These are phyloP conservation scores for Remorina albescens DNA, from an alignment of 2,797 vertebrate genomes.

Conservation along the genomic window DNA sequence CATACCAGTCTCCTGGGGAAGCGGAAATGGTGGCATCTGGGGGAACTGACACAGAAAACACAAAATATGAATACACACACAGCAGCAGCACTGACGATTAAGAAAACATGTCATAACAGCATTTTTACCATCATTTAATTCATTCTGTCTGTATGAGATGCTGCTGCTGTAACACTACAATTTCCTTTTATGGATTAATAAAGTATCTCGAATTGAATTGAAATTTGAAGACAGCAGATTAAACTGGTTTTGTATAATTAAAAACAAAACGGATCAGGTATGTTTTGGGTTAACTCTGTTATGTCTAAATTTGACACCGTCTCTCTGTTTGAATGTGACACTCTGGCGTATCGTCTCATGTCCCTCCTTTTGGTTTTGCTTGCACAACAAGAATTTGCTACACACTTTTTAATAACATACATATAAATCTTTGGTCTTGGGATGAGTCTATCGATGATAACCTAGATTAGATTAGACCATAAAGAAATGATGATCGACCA, in stretches of 20 bases:
- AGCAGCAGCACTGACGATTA: background rate
- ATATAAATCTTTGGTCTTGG: background rate
- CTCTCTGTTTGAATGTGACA: background rate
- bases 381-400: background rate
- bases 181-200: too few species aligned
- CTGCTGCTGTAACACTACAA: too few species aligned
- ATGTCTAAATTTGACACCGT: background rate
- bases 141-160: too few species aligned
- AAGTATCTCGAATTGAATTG: too few species aligned
- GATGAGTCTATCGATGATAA: background rate
- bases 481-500: too few species aligned
- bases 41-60: slow-evolving; percentile 76
- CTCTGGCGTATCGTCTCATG: background rate
- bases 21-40: slow-evolving; percentile 77
- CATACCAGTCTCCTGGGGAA: slow-evolving; percentile 52
- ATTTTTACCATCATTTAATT: too few species aligned
- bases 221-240: background rate
- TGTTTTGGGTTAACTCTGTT: background rate
- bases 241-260: background rate
- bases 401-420: background rate
- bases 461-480: too few species aligned
- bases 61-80: slow-evolving; percentile 20
- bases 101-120: background rate
- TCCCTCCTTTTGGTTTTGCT: background rate
- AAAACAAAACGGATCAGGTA: background rate